Evolutionary conservation across 1,140 invertebrate species (phyloP), one percentile per base, ranked within the genome.

Genomic region (Spodoptera frugiperda): DNA sequence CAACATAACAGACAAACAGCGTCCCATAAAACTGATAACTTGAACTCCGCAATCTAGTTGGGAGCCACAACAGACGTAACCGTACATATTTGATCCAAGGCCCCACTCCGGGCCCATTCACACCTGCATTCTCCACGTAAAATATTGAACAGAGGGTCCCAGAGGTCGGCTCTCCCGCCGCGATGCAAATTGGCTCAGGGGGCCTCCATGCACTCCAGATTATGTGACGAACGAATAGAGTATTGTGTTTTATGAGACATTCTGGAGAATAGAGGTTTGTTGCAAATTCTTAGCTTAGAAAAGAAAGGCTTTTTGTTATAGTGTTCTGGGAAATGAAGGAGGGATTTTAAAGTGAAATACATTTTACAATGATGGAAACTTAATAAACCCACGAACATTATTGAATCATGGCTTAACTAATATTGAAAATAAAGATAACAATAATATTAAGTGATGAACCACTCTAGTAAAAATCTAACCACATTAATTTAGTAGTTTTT

Each of bases 141-240:
- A 88, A 87, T 85, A 89, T 87, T 85, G 84, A 80, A 67, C 79
- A 79, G 71, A 74, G 78, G 81, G 57, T 59, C 71, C 46, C 55
- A 25, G 14, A 59, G 71, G 44, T 61, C 71, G 71, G 44, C 71
- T 48, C 71, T 73, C 71, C 71, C 71, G 55, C 71, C 71, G 55
- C 71, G 81, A 87, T 85, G 87, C 84, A 89, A 88, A 89, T 88
- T 89, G 83, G 79, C 82, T 82, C 76, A 73, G 70, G 83, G 30
- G 73, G 25, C 79, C 78, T 70, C 72, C 44, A 77, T 74, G 75
- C 77, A 82, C 82, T 83, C 83, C 82, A 83, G 81, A 87, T 89
- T 87, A 89, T 82, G 84, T 85, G 82, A 86, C 85, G 83, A 86
- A 84, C 85, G 55, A 59, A 73, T 61, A 59, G 44, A 44, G 39